Evolutionary conservation across 2,797 vertebrate genomes (phyloP), one percentile per base, ranked within the genome.

Genomic region (Anabas testudineus): DNA sequence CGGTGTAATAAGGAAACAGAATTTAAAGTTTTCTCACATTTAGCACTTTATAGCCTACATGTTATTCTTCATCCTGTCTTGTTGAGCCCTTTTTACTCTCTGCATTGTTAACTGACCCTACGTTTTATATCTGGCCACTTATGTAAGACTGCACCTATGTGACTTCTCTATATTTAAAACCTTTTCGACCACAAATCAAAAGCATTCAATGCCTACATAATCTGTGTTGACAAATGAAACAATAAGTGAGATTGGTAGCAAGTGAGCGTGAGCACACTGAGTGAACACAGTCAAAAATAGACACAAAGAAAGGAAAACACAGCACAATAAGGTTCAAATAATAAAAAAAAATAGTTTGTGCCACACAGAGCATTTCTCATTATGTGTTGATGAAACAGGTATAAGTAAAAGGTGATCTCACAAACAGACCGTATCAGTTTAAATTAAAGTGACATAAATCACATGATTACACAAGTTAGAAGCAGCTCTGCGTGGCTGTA

Each of bases 261-360:
- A 56, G 73, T 51, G 53, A 71, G 77, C 6, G 54, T 64, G 82
- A 85, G 81, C 37, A 14, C 66, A n/a, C 12, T 1, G 71, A 63
- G 70, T 51, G 47, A 86, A 71, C 64, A 32, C 43, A 18, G 83
- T 81, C 81, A 57, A 56, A 91, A 90, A 91, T 90, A 92, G 81
- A 89, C 79, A 91, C 81, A 89, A 90, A 89, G 81, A 78, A 77
- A 83, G 84, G 87, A 84, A 90, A 89, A 68, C 58, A 57, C 37
- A 60, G 39, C 74, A 82, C 75, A 84, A 69, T 85, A 73, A 64
- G 49, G 60, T 77, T 82, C 49, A 68, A 28, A 42, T 55, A 67
- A 34, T 2, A 37, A 14, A 51, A 30, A 22, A 39, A n/a, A 51
- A 73, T 58, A 81, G 79, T 80, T 82, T 79, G 48, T 51, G 61